Conservation (phyloP, 53 echinoderm and acorn worm genomes). For the Holothuria leucospilota region DNA sequence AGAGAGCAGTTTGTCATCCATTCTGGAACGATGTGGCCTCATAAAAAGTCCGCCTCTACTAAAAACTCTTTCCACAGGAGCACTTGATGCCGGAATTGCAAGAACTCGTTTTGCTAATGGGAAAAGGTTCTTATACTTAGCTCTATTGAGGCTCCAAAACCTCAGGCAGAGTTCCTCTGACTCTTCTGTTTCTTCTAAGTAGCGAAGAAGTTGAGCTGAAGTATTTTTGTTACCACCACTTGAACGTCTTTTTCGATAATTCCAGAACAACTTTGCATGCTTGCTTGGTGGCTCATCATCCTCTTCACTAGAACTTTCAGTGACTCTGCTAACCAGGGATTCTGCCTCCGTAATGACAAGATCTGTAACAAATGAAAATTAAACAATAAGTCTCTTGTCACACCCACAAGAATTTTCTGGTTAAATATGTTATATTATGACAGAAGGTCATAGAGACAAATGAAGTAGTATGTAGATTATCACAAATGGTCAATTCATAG, state of each 20-base stretch:
- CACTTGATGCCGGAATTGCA: not conserved
- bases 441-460: too few relatives aligned
- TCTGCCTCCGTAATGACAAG: not conserved
- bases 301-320: not conserved
- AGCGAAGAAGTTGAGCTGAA: not conserved
- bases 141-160: not conserved
- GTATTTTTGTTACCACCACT: not conserved
- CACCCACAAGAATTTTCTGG: too few relatives aligned
- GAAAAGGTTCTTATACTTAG: not conserved
- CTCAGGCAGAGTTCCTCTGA: not conserved
- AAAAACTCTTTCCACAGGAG: slow-evolving; percentile 21
- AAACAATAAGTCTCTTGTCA: not conserved
- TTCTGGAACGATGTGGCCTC: too few relatives aligned
- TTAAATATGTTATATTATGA: too few relatives aligned
- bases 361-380: not conserved
- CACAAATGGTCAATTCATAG: too few relatives aligned
- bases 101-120: not conserved
- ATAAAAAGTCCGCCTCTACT: slow-evolving; percentile 4
- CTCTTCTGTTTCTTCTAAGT: not conserved
- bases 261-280: not conserved
- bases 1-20: too few relatives aligned
- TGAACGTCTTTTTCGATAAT: not conserved
- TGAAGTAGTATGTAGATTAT: too few relatives aligned
- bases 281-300: not conserved
- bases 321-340: not conserved